Base-by-base conservation (phyloP, 2,113 vertebrate genomes). In the Sylvicapra grimmia region DNA sequence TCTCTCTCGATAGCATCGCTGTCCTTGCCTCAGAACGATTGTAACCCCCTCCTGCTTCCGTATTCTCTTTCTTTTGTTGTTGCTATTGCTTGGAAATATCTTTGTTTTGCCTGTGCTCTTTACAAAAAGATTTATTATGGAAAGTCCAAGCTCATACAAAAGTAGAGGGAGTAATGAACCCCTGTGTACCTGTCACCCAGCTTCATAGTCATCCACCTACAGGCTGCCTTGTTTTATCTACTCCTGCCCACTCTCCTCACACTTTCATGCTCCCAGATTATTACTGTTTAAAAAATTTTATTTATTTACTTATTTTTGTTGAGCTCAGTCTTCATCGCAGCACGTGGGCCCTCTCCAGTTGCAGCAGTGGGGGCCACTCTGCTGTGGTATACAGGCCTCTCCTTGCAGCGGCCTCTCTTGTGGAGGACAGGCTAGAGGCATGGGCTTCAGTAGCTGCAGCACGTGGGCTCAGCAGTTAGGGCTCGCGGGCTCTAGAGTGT, bases 91-190 rank as follows among this genome's bases (percentile, higher is more conserved):
- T 84, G 85, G 59, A 94, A 93, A 89, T 85, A 86, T 19, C 44
- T 96, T 93, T 88, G 58, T 83, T 95, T 96, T 89, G n/a, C 54
- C 49, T 88, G 92, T 89, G 40, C 25, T 97, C 3, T 95, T 95
- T 90, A 29, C 5, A 89, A 72, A 93, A 96, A 18, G 10, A 86
- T 95, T 91, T 63, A 86, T 56, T 91, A 85, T 63, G 36, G 80
- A 80, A 93, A 97, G 88, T 63, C 80, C 65, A 95, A 44, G 63
- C 47, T 93, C 68, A 49, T 44, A n/a, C 33, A 23, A 23, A 79
- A 77, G 47, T 23, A 86, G 56, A 59, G 68, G 90, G 49, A 68
- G 31, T 59, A 19, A 63, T 44, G 75, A 88, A 65, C 13, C 25
- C 51, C 14, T 36, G 9, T 29, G 51, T 51, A 31, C 68, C 44